Evolutionary conservation across 53 echinoderm and acorn worm genomes (phyloP), one percentile per base, ranked within the genome.

Genomic region (Apostichopus leukothele): DNA sequence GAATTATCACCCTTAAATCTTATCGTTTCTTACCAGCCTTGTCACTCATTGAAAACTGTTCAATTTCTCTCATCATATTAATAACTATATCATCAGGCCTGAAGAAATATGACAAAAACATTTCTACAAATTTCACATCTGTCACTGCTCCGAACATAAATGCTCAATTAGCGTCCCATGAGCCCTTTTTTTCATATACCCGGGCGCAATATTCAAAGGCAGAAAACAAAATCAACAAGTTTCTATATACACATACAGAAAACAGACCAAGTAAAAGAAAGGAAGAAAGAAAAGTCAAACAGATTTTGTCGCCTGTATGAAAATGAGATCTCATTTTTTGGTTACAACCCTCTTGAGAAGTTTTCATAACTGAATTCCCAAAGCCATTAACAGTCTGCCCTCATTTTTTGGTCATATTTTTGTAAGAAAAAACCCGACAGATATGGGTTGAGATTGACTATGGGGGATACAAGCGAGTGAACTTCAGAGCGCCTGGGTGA

Each of bases 351-450:
- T 79, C 79, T 53, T 4, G 79, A 79, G 79, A 51, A 79, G 79
- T 79, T 53, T 53, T 79, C 79, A 79, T 79, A 79, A 79, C 79
- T 79, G 51, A 79, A 79, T 79, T 79, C 79, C 79, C 79, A 79
- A 53, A 52, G 79, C 79, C 79, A 79, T 79, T 79, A 79, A 79
- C 79, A 79, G 79, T 53, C 79, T 79, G 79, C 51, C 79, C 79
- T 79, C 79, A 79, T 79, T 79, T 79, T 39, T 79, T 7, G 52
- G 53, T 79, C 79, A 51, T 79, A 79, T 79, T 51, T 79, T 51
- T 79, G 11, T 63, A 63, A 79, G 52, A 54, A 53, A 18, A 79
- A 52, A 79, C 51, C 14, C 79, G 79, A 79, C 79, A 79, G 79
- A 79, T 79, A 79, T 79, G 79, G 79, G 79, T 79, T 79, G 79